phyloP scores from a whole-genome alignment of 2,888 invertebrate species.

The Gerris lacustris region DNA sequence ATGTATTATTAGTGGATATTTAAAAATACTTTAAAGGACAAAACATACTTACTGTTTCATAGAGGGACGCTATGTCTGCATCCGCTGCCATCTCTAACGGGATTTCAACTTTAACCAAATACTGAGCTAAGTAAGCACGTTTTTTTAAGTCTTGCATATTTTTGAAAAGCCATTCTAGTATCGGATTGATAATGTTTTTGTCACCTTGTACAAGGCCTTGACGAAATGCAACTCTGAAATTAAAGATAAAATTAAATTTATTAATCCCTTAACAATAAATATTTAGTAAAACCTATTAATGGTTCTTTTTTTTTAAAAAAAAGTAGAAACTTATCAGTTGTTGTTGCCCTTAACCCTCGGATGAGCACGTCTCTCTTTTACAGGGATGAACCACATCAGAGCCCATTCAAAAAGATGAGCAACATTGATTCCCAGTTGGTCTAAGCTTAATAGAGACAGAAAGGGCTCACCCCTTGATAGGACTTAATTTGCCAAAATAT shows the following conservation, averaged over 20 bases:
- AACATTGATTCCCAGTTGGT: no score
- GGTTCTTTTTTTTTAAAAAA: no score
- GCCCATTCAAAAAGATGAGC: no score
- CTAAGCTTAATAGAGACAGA: no score
- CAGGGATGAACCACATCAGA: no score
- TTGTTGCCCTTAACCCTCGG: no score
- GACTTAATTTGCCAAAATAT: no score
- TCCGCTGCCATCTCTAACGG: conserved; percentile 63
- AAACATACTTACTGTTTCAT: conserved; percentile 36
- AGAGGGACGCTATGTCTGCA: conserved; percentile 55
- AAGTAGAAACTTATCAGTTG: no score
- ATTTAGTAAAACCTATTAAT: no score
- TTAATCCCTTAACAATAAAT: not conserved
- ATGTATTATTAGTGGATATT: not conserved
- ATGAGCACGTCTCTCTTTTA: no score
- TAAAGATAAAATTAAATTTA: not conserved
- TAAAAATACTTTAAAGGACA: not conserved
- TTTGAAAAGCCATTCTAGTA: conserved; percentile 65
- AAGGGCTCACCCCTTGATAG: no score
- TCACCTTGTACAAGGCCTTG: conserved; percentile 60
- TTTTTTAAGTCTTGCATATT: conserved; percentile 63
- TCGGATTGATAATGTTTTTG: conserved; percentile 59
- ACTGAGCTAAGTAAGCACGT: conserved; percentile 72
- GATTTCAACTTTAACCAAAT: conserved; percentile 51
- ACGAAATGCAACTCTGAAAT: conserved; percentile 44